phyloP scores from a whole-genome alignment of 1,140 invertebrate species.

The Scaptomyza pallida region DNA sequence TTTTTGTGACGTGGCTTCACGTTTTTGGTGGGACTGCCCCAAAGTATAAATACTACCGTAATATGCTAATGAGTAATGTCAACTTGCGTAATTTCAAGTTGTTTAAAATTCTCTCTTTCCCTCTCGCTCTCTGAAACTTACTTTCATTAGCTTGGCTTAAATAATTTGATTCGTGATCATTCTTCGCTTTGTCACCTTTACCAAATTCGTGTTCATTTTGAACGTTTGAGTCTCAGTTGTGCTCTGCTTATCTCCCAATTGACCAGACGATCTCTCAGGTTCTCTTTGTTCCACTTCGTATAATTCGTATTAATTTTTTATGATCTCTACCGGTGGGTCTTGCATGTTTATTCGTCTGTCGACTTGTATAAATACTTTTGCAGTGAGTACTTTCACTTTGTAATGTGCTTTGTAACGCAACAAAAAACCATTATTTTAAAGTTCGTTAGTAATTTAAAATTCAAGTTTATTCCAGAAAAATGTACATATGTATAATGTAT shows the following conservation, averaged over 20 bases:
- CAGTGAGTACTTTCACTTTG: not conserved
- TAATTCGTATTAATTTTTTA: conserved; percentile 81
- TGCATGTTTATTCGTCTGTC: conserved; percentile 26
- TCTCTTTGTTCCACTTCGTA: conserved; percentile 44
- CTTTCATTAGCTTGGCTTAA: not conserved
- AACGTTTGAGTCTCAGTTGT: conserved; percentile 16
- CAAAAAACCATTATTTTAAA: too few species aligned
- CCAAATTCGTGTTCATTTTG: too few species aligned
- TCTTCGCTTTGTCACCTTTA: conserved; percentile 12
- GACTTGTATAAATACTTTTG: conserved; percentile 23
- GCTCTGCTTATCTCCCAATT: conserved; percentile 27
- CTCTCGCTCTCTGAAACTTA: conserved; percentile 1
- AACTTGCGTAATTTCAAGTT: conserved; percentile 44
- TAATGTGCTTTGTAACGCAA: not conserved
- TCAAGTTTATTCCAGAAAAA: too few species aligned
- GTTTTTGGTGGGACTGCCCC: conserved; percentile 63
- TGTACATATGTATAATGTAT: too few species aligned
- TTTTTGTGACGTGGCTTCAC: conserved; percentile 47
- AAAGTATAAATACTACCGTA: conserved; percentile 29
- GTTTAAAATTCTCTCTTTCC: not conserved
- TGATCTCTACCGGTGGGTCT: conserved; percentile 60
- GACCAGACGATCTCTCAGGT: conserved; percentile 23
- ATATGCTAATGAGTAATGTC: conserved; percentile 67
- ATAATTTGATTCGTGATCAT: not conserved
- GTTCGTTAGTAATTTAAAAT: too few species aligned